A percentile compares a stretch with the other conserved stretches of the same genome.
Conservation (phyloP, 1,140 invertebrate genomes). For the Hirudo medicinalis region DNA sequence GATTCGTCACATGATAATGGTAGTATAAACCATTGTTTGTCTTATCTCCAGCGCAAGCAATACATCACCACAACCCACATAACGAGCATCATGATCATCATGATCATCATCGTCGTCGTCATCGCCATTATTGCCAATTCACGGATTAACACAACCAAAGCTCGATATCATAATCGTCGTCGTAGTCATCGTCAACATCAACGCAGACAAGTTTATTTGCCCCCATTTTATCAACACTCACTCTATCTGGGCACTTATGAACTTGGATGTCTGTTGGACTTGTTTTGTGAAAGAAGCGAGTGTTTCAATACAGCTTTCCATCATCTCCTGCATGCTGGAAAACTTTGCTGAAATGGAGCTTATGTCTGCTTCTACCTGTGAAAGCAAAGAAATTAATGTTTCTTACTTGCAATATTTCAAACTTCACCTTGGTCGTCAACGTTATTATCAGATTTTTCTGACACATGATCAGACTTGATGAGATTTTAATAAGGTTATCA, state of each 20-base stretch:
- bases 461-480: not conserved
- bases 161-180: too few species aligned
- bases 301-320: not conserved
- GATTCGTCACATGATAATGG: too few species aligned
- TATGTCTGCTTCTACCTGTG: constrained; percentile 3
- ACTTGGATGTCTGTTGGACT: not conserved
- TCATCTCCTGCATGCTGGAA: not conserved
- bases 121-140: too few species aligned
- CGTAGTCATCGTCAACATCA: too few species aligned
- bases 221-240: not conserved
- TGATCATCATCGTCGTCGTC: too few species aligned
- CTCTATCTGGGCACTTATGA: not conserved
- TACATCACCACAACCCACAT: too few species aligned
- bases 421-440: not conserved
- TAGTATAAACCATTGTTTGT: too few species aligned
- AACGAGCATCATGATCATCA: too few species aligned
- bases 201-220: too few species aligned
- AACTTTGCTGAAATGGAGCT: not conserved
- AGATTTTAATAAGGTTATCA: not conserved
- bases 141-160: too few species aligned
- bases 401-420: not conserved
- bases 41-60: too few species aligned
- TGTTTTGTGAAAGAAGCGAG: not conserved
- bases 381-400: not conserved
- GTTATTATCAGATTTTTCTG: not conserved